Base-by-base conservation (phyloP, 1,140 invertebrate genomes). In the Drosophila pandora region DNA sequence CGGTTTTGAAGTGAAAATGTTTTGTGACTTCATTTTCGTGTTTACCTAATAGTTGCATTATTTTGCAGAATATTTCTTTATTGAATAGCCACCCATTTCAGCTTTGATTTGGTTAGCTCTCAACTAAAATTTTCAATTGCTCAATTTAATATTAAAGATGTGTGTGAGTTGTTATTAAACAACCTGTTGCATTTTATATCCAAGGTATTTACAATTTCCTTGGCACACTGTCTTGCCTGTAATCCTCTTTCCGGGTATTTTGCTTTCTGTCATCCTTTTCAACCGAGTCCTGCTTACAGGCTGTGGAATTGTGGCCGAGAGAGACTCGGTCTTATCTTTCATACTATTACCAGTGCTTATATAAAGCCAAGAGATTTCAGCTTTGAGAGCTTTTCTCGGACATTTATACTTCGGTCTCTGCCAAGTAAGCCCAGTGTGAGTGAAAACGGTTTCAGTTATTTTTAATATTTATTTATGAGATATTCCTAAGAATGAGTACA, bases 401-500 rank as follows among this genome's bases (percentile, higher is more conserved):
- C 48, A 65, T 75, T 74, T 75, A 68, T 82, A 59, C 55, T 13
- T 37, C 32, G 58, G 21, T 45, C 22, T 32, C 49, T 67, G 68
- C 77, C 73, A 85, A 81, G 81, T 67, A 53, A 70, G 75, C 73
- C 77, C 52, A 54, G 25, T 28, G 43, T 61, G 62, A 45, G 32
- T 74, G 30, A 32, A 55, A 55, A 72, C 70, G 50, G 54, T 55
- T 64, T 32, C 45, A 39, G 25, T 56, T 60, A 30, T 47, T 72
- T 68, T 58, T 74, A 69, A 53, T 63, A 78, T 81, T 58, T 78
- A 87, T 87, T 81, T 85, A 74, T 80, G 81, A 74, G 68, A 32
- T 39, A 41, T 17, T 17, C 17, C 17, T 13, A 25, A n/a, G 32
- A 69, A 3, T 39, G 55, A 25, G 17, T 39, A 39, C 37, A 22